Evolutionary conservation across 2,888 invertebrate species (phyloP), one percentile per base, ranked within the genome.

Genomic region (Pollenia labialis): DNA sequence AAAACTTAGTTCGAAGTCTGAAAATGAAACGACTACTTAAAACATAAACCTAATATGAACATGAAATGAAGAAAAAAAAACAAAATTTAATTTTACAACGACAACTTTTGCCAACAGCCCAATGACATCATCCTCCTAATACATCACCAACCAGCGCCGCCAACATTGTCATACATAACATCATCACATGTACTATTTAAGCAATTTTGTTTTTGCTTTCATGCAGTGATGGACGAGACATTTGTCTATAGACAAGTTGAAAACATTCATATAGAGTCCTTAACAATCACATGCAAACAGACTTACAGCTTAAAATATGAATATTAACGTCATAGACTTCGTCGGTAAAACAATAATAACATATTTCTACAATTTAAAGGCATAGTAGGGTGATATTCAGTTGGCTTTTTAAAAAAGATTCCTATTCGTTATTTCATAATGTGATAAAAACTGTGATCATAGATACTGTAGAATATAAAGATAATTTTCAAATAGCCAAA

Each of bases 71-170:
- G 46, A 54, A 74, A 69, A 18, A 52, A 54, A 74, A 69, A 18
- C 18, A 42, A 60, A 60, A 72, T 62, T 50, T 52, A 58, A 72
- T 76, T 74, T 81, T 66, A 72, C 56, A 66, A 56, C 58, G 46
- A 75, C 60, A 62, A 76, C 56, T 69, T 76, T 56, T 76, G 83
- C 87, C 81, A 84, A 62, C 60, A 81, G 76, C 81, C 48, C 74
- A 81, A 87, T 87, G 87, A 81, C 77, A 84, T 87, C 71, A 58
- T 58, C 75, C 54, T 0, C 32, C 69, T 16, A 16, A 54, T 16
- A 10, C 16, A 66, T 48, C 66, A 54, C 14, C 50, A 44, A 58
- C 58, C 16, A 50, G 1, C 40, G 11, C 68, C 44, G 54, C 58
- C 62, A 75, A 42, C 40, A 62, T 18, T 52, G 12, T 40, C 14